Base-by-base conservation (phyloP, 2,888 invertebrate species). In the Sarcophaga rosellei region DNA sequence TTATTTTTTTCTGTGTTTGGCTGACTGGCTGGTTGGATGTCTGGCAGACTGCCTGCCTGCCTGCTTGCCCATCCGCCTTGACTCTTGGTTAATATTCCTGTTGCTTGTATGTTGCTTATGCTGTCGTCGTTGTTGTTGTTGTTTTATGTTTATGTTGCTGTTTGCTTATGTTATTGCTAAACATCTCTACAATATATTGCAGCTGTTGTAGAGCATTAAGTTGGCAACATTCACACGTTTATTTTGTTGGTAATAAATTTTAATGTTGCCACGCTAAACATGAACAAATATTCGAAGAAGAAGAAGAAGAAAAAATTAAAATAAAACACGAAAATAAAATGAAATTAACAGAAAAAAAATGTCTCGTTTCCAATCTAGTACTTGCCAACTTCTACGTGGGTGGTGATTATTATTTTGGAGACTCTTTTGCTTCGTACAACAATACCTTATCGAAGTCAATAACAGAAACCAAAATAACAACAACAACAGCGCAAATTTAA, bases 231-330 rank as follows among this genome's bases (percentile, higher is more conserved):
- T 84, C 84, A 80, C 85, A 78, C 85, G 74, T 78, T 78, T 65
- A 70, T 69, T 85, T 78, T 25, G 68, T 86, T 73, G 79, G 77
- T 66, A 79, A 86, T 84, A 84, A 88, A 88, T 84, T 78, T 88
- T 77, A 81, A 80, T 80, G 70, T 72, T 78, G 59, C 84, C 74
- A 47, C 75, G 45, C 70, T 68, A 59, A 68, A 68, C 61, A 45
- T 78, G 25, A 62, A 45, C 35, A 25, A 44, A 76, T 66, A 10
- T 66, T n/a, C 11, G 25, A 23, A 76, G 23, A 69, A 70, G 62
- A 62, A 70, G 44, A 44, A 44, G 20, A 68, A 76, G 21, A 66
- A 35, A 79, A 79, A 72, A 57, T 35, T 65, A 5, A n/a, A 74
- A 62, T 35, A 35, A 35, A 35, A 35, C 10, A 35, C 20, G 68